phyloP scores from a whole-genome alignment of 2,113 vertebrate species.

The Alectura lathami region DNA sequence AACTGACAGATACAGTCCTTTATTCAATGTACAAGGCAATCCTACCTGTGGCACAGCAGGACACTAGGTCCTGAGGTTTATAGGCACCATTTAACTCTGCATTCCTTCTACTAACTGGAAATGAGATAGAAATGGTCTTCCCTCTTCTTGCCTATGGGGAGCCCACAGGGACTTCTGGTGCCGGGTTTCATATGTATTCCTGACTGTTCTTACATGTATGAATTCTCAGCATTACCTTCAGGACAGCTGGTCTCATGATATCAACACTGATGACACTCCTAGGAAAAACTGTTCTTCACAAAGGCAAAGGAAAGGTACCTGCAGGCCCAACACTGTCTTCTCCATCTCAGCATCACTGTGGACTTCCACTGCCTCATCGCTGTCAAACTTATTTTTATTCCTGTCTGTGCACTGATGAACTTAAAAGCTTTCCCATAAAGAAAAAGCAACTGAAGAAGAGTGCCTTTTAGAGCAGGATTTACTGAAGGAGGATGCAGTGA shows the following conservation, averaged over 20 bases:
- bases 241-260: neutral
- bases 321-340: neutral
- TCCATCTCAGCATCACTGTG: too few species aligned
- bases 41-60: neutral
- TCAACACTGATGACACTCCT: neutral
- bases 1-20: neutral
- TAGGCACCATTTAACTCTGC: neutral
- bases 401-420: neutral
- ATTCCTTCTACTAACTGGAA: neutral
- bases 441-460: neutral
- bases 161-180: neutral
- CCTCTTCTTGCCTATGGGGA: neutral
- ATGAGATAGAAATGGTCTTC: neutral
- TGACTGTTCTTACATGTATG: neutral
- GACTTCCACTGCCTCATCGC: neutral
- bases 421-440: neutral
- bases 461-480: neutral
- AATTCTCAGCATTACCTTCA: neutral
- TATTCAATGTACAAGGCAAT: neutral
- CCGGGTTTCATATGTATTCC: neutral
- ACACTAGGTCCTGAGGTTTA: neutral
- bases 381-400: neutral
- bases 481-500: neutral
- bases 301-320: neutral
- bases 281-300: neutral